Evolutionary conservation across 2,888 invertebrate species (phyloP), one percentile per base, ranked within the genome.

Genomic region (Agonopterix arenella): DNA sequence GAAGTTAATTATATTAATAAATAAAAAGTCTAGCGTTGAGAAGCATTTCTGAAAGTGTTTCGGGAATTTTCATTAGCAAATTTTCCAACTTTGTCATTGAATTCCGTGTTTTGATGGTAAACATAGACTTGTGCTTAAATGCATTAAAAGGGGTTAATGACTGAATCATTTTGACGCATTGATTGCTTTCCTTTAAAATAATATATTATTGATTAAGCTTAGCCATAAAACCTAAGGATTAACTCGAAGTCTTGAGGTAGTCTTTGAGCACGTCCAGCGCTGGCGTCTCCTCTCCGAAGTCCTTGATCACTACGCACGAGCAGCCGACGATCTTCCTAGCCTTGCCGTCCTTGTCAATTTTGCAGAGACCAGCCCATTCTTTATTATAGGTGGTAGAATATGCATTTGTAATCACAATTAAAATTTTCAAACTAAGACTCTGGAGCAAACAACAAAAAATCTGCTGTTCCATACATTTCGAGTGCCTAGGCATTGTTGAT

Each of bases 361-460:
- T 99, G 91, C 99, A 99, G 54, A 99, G 93, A 61, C 99, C 99
- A 46, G 98, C 97, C 98, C 99, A 99, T 91, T 99, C 99, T n/a
- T n/a, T n/a, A n/a, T n/a, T n/a, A n/a, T n/a, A n/a, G n/a, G 18
- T 4, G 2, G 4, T 4, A 18, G 4, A 18, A 18, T 1, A 18
- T 18, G 18, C 4, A 18, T 4, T 18, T 18, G 2, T 18, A 2
- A 18, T 18, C 18, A 18, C 18, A 1, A 18, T 18, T 4, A 4
- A 18, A 18, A 18, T 18, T 18, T 13, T 13, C 13, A 1, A 13
- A 13, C 13, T 13, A 13, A 13, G 13, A 13, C 13, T 13, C 13
- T 13, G 13, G 13, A 13, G 13, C 1, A 13, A 13, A 13, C 13
- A 13, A 13, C 13, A 13, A 18, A 18, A 18, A 18, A 18, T 4